phyloP scores from a whole-genome alignment of 2,797 vertebrate genomes.

The Helarctos malayanus region DNA sequence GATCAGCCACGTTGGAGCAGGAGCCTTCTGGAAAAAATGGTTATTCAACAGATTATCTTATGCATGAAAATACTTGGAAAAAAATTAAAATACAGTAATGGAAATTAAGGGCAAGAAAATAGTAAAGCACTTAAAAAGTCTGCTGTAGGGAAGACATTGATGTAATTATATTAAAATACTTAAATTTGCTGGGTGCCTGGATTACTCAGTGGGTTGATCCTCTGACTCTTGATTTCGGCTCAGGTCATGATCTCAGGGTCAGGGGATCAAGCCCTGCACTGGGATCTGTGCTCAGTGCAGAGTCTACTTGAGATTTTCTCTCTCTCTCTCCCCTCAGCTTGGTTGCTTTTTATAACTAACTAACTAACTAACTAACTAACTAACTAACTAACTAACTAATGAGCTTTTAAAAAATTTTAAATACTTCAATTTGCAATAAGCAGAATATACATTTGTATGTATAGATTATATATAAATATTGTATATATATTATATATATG shows the following conservation, averaged over 20 bases:
- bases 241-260: background rate
- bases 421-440: background rate
- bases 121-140: background rate
- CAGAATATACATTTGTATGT: background rate
- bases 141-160: background rate
- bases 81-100: background rate
- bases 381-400: too few relatives aligned
- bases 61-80: background rate
- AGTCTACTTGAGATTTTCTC: too few relatives aligned
- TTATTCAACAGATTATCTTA: background rate
- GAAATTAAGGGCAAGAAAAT: background rate
- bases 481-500: background rate
- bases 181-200: background rate
- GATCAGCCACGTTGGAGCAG: background rate
- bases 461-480: background rate
- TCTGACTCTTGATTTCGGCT: background rate
- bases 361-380: background rate
- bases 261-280: background rate
- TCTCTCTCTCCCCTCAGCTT: too few relatives aligned
- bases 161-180: background rate
- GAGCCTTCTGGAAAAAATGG: background rate
- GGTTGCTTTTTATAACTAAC: background rate
- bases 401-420: background rate
- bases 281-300: too few relatives aligned
- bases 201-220: background rate